Evolutionary conservation across 2,888 invertebrate species (phyloP), one percentile per base, ranked within the genome.

Genomic region (Pyrocoelia pectoralis): DNA sequence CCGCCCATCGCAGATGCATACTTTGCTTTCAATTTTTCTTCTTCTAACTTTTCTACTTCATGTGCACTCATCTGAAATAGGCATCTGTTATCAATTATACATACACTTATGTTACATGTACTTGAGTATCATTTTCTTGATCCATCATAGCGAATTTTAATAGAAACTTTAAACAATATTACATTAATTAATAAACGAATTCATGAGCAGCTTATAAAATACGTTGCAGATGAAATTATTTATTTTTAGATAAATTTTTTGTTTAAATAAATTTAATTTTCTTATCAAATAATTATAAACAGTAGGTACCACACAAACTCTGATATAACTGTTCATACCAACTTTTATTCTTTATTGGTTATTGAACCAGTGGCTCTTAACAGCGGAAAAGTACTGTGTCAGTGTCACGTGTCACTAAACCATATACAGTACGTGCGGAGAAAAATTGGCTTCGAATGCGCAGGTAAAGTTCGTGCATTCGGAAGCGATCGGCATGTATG

Each of bases 1-100:
- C 92, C 93, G 53, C 85, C 85, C 43, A 86, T 84, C 48, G 88
- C 83, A 68, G 88, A 85, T 6, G 89, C 85, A 83, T 95, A 97
- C 82, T 96, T 97, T 0, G 94, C 92, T 82, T 94, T 94, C 17
- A 98, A 82, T 80, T 97, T 97, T 43, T 93, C 95, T 82, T 97
- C 97, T 82, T 97, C 96, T 63, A 92, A 80, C 78, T 93, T 94
- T 76, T 95, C 95, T 75, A 94, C 83, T 74, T 94, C 94, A 77
- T 91, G 88, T 4, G 85, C 80, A 38, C 83, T 81, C 73, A 84
- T 74, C 81, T 84, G 24, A 24, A 24, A 64, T 29, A 77, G 79
- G n/a, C n/a, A 50, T 17, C 24, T 12, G 18, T 50, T 50, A 50
- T n/a, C 1, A 12, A 12, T 17, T 12, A 6, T 19, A 52, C 1